Base-by-base conservation (phyloP, 2,888 invertebrate genomes). In the Zygogramma bicolorata region DNA sequence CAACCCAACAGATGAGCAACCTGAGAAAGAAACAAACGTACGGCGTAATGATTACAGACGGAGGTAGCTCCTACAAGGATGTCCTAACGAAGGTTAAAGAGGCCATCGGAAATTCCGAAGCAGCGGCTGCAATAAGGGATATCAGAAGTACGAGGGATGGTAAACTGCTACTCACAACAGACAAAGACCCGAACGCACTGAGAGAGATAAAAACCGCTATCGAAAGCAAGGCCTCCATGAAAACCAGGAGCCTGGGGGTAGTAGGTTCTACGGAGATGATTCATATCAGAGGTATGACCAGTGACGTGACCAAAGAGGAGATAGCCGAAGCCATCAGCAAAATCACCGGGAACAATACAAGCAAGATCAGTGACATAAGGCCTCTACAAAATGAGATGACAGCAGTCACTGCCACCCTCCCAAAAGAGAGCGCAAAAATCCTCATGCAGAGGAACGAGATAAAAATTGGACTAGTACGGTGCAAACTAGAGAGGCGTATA, bases 401-500 rank as follows among this genome's bases (percentile, higher is more conserved):
- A 20, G 29, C 60, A 13, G 29, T 22, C 10, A 60, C 60, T 2
- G 1, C 31, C 3, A 34, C 4, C 10, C 7, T 60, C 0, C 60
- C 60, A n/a, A 60, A 15, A 13, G 18, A 60, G 10, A 10, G 0
- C 1, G 60, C 60, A 18, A 34, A 60, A 0, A 8, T 13, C 1
- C 20, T 60, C 7, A 10, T 60, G 2, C 0, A 7, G n/a, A 8
- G 31, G 10, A 6, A 34, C 3, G 13, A 8, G 13, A 18, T 62
- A 18, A 40, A 15, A 40, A 25, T 40, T 1, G 57, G 71, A 1
- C 15, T 71, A 1, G 62, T 62, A 13, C 18, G 58, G 38, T 68
- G 72, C 27, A 40, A n/a, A 10, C 7, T 60, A n/a, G 65, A 65
- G 8, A 58, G 49, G 18, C 22, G 40, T 5, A 27, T 42, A 5